phyloP scores from a whole-genome alignment of 2,888 invertebrate genomes.

The Malacosoma neustria region DNA sequence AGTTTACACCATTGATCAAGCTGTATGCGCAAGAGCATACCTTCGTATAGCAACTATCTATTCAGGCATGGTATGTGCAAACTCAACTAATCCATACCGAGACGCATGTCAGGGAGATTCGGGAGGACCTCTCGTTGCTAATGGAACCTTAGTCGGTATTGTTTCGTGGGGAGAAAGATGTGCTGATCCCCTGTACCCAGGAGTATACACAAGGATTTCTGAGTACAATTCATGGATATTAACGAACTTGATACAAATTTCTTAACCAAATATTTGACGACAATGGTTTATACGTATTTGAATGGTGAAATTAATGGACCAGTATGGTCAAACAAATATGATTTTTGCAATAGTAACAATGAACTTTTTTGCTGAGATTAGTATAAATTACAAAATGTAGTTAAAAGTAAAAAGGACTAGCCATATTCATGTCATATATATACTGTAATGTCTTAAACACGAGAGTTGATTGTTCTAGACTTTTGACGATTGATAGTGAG shows the following conservation, averaged over 20 bases:
- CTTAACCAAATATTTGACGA: no score
- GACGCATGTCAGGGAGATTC: constrained; percentile 75
- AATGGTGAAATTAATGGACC: no score
- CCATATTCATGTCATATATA: no score
- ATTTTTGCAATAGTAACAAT: no score
- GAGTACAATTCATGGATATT: constrained; percentile 45
- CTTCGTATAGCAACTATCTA: constrained; percentile 35
- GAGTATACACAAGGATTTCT: constrained; percentile 72
- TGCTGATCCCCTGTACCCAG: constrained; percentile 65
- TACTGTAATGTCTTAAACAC: no score
- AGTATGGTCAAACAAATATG: no score
- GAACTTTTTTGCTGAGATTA: no score
- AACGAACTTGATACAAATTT: not conserved
- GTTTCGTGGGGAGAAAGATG: constrained; percentile 77
- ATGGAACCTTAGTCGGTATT: constrained; percentile 59
- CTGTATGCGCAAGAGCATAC: constrained; percentile 47
- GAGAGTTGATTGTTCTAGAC: no score
- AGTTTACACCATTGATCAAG: constrained; percentile 50
- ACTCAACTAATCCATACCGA: constrained; percentile 33
- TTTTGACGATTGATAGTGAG: no score
- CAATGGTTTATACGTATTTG: no score
- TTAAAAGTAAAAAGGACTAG: no score
- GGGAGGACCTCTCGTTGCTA: constrained; percentile 74
- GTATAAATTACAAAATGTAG: no score
- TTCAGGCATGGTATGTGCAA: constrained; percentile 60